Percentiles rank a stretch among this genome's conserved stretches.
phyloP scores from a whole-genome alignment of 2,888 invertebrate species.

The Hypena proboscidalis region DNA sequence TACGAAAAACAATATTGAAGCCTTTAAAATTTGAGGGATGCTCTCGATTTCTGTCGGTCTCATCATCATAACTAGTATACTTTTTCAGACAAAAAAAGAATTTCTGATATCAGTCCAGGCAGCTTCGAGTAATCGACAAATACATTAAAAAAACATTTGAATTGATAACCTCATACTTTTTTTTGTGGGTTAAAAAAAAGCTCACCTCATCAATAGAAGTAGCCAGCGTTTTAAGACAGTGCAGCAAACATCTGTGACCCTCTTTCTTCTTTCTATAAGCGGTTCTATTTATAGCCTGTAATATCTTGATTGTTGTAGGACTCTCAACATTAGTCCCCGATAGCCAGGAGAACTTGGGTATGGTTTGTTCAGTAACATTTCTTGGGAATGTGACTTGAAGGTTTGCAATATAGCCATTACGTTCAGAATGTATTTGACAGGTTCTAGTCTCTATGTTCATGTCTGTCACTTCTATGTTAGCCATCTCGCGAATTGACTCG shows the following conservation, averaged over 20 bases:
- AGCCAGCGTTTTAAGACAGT: slow-evolving; percentile 88
- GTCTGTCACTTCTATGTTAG: slow-evolving; percentile 82
- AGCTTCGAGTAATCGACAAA: no score
- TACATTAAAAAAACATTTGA: no score
- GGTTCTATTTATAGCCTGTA: slow-evolving; percentile 92
- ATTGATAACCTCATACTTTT: no score
- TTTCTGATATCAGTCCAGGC: no score
- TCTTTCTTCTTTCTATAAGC: slow-evolving; percentile 93
- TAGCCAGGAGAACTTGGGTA: slow-evolving; percentile 81
- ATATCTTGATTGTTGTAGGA: slow-evolving; percentile 88
- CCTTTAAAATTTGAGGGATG: no score
- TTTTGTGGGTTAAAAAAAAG: neutral
- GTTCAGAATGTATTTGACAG: slow-evolving; percentile 85
- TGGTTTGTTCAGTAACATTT: slow-evolving; percentile 74
- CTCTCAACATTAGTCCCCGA: slow-evolving; percentile 88
- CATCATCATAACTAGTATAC: no score
- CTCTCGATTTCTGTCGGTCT: no score
- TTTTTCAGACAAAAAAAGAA: no score
- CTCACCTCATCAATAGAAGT: slow-evolving; percentile 80
- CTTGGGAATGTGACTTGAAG: slow-evolving; percentile 86
- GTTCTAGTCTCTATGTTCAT: slow-evolving; percentile 86
- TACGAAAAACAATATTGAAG: no score
- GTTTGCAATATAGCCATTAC: slow-evolving; percentile 82
- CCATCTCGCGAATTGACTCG: slow-evolving; percentile 81
- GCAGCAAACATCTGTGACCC: slow-evolving; percentile 94